Evolutionary conservation across 2,888 invertebrate genomes (phyloP).

Genomic region (Hirtodrosophila cameraria): DNA sequence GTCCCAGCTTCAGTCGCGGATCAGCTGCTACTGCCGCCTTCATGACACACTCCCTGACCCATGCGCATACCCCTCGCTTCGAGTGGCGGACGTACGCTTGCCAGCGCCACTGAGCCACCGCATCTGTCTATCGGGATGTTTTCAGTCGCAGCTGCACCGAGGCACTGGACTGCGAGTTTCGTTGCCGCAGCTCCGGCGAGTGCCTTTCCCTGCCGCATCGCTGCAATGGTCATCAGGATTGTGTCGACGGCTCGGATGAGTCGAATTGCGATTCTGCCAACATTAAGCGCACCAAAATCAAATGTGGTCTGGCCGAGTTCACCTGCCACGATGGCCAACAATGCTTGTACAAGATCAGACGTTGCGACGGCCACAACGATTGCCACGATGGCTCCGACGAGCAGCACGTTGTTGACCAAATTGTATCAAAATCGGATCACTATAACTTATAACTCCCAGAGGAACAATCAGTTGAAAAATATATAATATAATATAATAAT

Average conservation of each 20-base stretch:
- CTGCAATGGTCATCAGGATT: constrained; percentile 87
- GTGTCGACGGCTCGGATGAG: constrained; percentile 86
- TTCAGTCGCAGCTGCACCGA: constrained; percentile 86
- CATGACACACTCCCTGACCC: constrained; percentile 50
- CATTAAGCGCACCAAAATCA: constrained; percentile 68
- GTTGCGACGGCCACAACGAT: constrained; percentile 85
- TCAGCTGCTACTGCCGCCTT: constrained; percentile 5
- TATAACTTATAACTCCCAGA: too few relatives aligned
- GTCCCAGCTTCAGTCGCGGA: constrained; percentile 3
- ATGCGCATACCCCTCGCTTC: constrained; percentile 68
- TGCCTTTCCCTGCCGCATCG: constrained; percentile 86
- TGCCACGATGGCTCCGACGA: constrained; percentile 87
- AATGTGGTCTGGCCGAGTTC: constrained; percentile 85
- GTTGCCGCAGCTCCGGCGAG: constrained; percentile 85
- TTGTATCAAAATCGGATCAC: too few relatives aligned
- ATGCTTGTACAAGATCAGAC: constrained; percentile 84
- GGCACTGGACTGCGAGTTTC: constrained; percentile 85
- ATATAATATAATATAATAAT: too few relatives aligned
- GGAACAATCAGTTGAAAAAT: too few relatives aligned
- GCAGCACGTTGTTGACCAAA: constrained; percentile 81
- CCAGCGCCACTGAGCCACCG: constrained; percentile 18
- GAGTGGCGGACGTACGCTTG: constrained; percentile 55
- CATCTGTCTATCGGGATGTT: constrained; percentile 85
- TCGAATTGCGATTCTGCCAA: constrained; percentile 82
- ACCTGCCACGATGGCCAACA: constrained; percentile 85